These are phyloP conservation scores for Ostrea edulis DNA, from an alignment of 1,140 invertebrate genomes.

Conservation along the genomic window DNA sequence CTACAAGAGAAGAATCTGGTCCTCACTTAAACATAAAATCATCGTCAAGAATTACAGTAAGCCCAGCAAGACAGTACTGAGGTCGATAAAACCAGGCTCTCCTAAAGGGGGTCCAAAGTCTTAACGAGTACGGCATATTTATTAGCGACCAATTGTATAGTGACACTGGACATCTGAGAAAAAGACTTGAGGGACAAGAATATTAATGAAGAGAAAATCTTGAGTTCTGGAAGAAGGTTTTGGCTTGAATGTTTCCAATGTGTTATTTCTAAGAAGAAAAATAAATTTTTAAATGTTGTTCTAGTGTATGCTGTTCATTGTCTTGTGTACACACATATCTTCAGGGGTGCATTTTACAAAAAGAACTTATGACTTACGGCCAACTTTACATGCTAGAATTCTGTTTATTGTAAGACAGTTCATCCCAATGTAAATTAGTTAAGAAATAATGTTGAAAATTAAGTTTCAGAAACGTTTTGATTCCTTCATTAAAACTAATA, in stretches of 20 bases:
- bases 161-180: background rate
- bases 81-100: background rate
- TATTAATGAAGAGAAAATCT: background rate
- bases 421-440: too few species aligned
- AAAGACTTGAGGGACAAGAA: background rate
- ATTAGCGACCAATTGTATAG: background rate
- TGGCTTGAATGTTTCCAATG: background rate
- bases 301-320: background rate
- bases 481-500: too few species aligned
- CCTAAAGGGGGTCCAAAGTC: background rate
- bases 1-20: constrained; percentile 1
- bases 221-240: background rate
- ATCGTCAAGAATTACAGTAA: background rate
- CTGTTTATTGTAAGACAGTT: too few species aligned
- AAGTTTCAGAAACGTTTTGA: too few species aligned
- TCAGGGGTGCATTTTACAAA: too few species aligned
- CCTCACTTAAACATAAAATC: background rate
- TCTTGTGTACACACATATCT: background rate
- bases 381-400: too few species aligned
- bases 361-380: too few species aligned
- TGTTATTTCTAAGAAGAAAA: constrained; percentile 15
- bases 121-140: background rate
- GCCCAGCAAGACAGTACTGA: background rate
- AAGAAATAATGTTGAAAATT: too few species aligned
- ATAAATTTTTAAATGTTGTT: constrained; percentile 37